These are phyloP conservation scores for Philhelius pedissequus DNA, from an alignment of 2,888 invertebrate species.

Conservation along the genomic window DNA sequence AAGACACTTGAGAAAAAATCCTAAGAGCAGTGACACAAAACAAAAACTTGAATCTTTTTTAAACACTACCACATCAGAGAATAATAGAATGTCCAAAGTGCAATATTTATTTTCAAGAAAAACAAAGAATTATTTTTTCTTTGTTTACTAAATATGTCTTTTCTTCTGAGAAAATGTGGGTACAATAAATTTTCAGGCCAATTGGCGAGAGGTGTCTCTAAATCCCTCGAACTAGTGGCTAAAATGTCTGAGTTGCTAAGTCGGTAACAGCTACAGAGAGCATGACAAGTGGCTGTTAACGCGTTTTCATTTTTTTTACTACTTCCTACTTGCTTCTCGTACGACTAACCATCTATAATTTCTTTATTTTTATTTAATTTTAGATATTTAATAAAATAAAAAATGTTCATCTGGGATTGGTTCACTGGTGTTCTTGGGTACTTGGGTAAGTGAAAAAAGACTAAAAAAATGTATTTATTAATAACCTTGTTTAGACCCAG, in stretches of 20 bases:
- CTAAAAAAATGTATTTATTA: conserved; percentile 29
- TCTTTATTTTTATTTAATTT: conserved; percentile 13
- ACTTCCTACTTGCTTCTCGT: background rate
- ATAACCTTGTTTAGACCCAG: conserved; percentile 50
- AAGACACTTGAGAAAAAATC: conserved; percentile 12
- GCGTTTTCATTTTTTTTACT: background rate
- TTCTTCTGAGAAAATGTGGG: background rate
- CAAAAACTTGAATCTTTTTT: conserved; percentile 24
- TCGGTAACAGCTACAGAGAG: conserved; percentile 25
- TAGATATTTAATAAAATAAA: conserved; percentile 74
- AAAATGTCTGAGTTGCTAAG: conserved; percentile 20
- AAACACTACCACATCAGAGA: background rate
- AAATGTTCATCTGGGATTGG: conserved; percentile 96
- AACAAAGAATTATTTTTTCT: conserved; percentile 10
- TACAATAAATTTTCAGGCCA: background rate
- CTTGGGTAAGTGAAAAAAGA: conserved; percentile 85
- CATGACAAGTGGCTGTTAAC: conserved; percentile 27
- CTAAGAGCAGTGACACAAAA: conserved; percentile 39
- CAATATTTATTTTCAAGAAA: background rate
- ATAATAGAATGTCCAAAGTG: conserved; percentile 38
- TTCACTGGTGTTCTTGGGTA: conserved; percentile 96
- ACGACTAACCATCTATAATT: background rate
- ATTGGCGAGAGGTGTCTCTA: background rate
- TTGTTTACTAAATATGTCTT: conserved; percentile 41
- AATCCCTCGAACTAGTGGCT: background rate